Percentiles rank a stretch among this genome's conserved stretches.
Evolutionary conservation across 2,888 invertebrate genomes (phyloP).

Genomic region (Acleris sparsana): DNA sequence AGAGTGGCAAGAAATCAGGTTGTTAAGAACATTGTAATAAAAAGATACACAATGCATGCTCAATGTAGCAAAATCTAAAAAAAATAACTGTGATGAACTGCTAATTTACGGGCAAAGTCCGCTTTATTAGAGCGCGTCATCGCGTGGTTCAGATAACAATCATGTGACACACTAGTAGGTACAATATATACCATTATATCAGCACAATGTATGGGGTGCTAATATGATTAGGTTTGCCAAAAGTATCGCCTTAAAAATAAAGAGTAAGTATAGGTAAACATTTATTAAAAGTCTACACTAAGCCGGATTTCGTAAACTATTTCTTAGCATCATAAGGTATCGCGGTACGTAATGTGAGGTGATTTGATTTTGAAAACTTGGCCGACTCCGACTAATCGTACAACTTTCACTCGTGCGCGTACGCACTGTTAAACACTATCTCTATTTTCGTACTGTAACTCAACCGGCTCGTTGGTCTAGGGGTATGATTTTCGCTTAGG

Average conservation of each 20-base stretch:
- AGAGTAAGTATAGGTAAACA: too few relatives aligned
- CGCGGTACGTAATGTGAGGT: background rate
- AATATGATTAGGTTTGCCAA: too few relatives aligned
- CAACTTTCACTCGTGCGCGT: conserved; percentile 28
- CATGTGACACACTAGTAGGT: too few relatives aligned
- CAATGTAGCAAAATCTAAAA: background rate
- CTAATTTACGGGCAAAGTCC: background rate
- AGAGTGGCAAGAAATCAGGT: too few relatives aligned
- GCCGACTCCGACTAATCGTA: background rate
- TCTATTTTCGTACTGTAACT: background rate
- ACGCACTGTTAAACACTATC: conserved; percentile 12
- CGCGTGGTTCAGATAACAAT: background rate
- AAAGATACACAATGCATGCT: background rate
- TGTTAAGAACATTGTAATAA: too few relatives aligned
- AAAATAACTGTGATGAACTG: background rate
- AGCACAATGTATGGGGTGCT: too few relatives aligned
- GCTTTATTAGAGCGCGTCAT: background rate
- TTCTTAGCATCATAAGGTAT: too few relatives aligned
- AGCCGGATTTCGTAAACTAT: too few relatives aligned
- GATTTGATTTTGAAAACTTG: background rate
- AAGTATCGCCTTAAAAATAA: too few relatives aligned
- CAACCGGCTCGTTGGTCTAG: conserved; percentile 82
- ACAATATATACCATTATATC: too few relatives aligned
- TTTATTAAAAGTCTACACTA: too few relatives aligned
- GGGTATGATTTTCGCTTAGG: conserved; percentile 84